Evolutionary conservation across 2,888 invertebrate species (phyloP), one percentile per base, ranked within the genome.

Genomic region (Urechis unicinctus): DNA sequence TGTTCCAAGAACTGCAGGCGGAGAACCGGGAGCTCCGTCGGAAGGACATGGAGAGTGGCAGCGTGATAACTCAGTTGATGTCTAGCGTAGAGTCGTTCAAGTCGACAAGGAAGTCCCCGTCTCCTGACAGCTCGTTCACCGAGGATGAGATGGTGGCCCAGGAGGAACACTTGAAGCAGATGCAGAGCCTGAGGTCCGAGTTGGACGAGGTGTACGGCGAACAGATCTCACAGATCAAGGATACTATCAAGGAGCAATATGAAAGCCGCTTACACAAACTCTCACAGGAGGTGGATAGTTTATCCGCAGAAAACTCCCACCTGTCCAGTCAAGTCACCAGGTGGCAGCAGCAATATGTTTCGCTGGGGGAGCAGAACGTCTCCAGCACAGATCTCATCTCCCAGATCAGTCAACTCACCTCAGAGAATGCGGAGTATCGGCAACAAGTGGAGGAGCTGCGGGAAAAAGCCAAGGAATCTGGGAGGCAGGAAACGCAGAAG

Each of bases 121-220:
- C 53, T 30, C n/a, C 9, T 50, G 52, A 28, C 36, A 28, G 24
- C 25, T 36, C 50, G 3, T 28, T 44, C 24, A 51, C 13, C 24
- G 42, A 30, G 5, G 26, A 36, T 44, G 53, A 48, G 31, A 31
- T 46, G 13, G 50, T 41, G 30, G 41, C 45, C 26, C 26, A 46
- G 6, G 51, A 28, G 13, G 42, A 49, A n/a, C 54, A 53, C 9
- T 43, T 57, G 31, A n/a, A 25, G 26, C 46, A 53, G 45, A 43
- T 60, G 49, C 55, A 42, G 30, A 48, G 43, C 26, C 48, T 62
- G 21, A 53, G 61, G 42, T 57, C 56, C 24, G 67, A 67, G 56
- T 53, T 68, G 52, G 67, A 68, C 29, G 66, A 65, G 58, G 51
- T 48, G 43, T 57, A 65, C 46, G 65, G 65, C n/a, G 51, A 56